A percentile compares a stretch with the other conserved stretches of the same genome.
Conservation (phyloP, 1,140 invertebrate genomes). For the Diuraphis noxia region DNA sequence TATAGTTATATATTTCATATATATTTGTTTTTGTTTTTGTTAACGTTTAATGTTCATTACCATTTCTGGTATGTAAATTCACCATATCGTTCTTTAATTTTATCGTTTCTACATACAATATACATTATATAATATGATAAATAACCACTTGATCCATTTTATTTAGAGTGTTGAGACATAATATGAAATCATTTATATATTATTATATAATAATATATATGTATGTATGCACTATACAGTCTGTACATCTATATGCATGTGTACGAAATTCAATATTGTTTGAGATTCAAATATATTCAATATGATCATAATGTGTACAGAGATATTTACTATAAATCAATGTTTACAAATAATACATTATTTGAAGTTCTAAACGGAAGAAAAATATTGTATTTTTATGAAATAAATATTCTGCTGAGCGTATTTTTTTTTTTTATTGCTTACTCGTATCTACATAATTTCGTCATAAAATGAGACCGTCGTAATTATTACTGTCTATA, state of each 20-base stretch:
- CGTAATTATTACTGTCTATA: not conserved
- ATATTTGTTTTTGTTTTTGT: not conserved
- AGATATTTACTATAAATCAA: not conserved
- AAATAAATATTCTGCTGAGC: not conserved
- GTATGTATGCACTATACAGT: not conserved
- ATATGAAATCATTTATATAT: no score
- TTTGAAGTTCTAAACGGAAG: not conserved
- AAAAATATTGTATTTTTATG: not conserved
- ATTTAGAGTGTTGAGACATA: not conserved
- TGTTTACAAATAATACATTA: not conserved
- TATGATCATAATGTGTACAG: not conserved
- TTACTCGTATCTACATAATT: not conserved
- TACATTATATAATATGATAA: not conserved
- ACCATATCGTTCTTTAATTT: not conserved
- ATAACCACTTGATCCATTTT: not conserved
- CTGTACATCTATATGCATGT: no score
- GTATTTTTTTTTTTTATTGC: not conserved
- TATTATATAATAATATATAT: not conserved
- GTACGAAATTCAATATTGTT: not conserved
- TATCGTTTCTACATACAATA: not conserved
- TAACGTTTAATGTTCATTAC: not conserved
- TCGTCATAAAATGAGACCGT: not conserved
- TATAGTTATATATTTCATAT: not conserved
- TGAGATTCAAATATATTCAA: not conserved
- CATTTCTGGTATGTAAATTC: slow-evolving; percentile 20